These are phyloP conservation scores for Chromis chromis DNA, from an alignment of 2,797 vertebrate genomes.

Conservation along the genomic window DNA sequence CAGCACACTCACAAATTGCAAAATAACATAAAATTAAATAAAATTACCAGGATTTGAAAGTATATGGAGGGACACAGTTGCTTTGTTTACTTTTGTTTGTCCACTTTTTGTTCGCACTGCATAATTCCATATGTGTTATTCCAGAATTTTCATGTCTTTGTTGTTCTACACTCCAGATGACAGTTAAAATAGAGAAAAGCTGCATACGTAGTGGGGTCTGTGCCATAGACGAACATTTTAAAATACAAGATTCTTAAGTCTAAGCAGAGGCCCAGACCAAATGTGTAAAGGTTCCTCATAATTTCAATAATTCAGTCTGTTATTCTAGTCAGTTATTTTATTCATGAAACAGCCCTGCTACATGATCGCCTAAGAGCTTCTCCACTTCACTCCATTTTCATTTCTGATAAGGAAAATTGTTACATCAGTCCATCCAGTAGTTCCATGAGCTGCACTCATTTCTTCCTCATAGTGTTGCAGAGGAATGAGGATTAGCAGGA, in stretches of 20 bases:
- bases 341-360: not conserved
- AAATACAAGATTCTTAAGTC: not conserved
- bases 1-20: conserved; percentile 53
- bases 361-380: not conserved
- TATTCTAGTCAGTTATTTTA: not conserved
- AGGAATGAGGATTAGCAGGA: too few species aligned
- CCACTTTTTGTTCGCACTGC: too few species aligned
- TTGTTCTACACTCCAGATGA: too few species aligned
- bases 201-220: too few species aligned
- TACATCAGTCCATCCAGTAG: not conserved
- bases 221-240: too few species aligned
- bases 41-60: not conserved
- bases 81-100: too few species aligned
- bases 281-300: not conserved
- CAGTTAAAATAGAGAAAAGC: too few species aligned
- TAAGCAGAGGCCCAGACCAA: not conserved
- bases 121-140: too few species aligned
- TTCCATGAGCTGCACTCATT: too few species aligned
- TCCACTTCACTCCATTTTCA: not conserved
- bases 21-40: not conserved
- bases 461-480: too few species aligned
- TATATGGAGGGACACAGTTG: not conserved
- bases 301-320: not conserved
- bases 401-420: too few species aligned
- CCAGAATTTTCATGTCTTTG: too few species aligned